Evolutionary conservation across 1,140 invertebrate species (phyloP), one percentile per base, ranked within the genome.

Genomic region (Maconellicoccus hirsutus): DNA sequence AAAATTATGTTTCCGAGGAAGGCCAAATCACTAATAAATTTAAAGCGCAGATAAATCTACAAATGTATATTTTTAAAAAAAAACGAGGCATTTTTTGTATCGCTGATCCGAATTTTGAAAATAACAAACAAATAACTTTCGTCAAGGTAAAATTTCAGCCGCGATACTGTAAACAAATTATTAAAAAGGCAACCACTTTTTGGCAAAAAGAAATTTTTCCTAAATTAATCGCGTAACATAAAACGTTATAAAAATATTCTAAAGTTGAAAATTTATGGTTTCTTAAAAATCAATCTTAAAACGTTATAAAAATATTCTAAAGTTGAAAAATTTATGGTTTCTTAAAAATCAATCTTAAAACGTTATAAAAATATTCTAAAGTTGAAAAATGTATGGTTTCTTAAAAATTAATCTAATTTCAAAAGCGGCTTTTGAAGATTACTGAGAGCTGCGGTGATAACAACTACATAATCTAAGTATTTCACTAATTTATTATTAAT

Each of bases 31-130:
- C 74, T 1, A 75, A 76, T 0, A 82, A 80, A 72, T 81, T 79
- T 66, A 78, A 79, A 74, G 81, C 80, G 10, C 80, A 82, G 74
- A 79, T 83, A 25, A 80, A 82, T 72, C 74, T 82, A n/a, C 82
- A 82, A 76, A 83, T 82, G 81, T 79, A 77, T 52, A 72, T 81
- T 25, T 77, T 75, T 7, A 78, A 78, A 38, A 78, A 79, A 0
- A 76, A 74, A 33, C 80, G 79, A 66, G 79, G 76, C 63, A 75
- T 73, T 52, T 79, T 77, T 73, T 78, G 75, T 74, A 72, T 78
- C 39, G 75, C 77, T 69, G 72, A 76, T 38, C 74, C 39, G 22
- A 70, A 78, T 63, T 78, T 75, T 74, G 75, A 75, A 72, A 72
- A 1, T 21, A 76, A 70, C 73, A 75, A 77, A 73, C 73, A 75